phyloP scores from a whole-genome alignment of 2,797 vertebrate genomes.

The Anisognathus igniventris region DNA sequence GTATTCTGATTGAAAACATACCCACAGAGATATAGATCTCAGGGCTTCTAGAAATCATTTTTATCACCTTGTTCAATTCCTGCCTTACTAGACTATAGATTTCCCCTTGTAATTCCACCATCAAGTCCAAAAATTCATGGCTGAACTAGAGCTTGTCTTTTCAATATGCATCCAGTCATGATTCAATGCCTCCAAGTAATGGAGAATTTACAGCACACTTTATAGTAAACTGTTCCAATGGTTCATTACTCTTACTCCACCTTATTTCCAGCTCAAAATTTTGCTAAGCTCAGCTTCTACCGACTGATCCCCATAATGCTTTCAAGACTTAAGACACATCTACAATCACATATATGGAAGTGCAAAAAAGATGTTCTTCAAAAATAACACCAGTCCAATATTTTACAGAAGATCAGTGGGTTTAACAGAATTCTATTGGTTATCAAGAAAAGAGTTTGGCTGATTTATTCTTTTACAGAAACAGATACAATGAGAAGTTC shows the following conservation, averaged over 20 bases:
- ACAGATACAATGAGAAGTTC: neutral
- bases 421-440: neutral
- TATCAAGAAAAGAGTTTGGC: neutral
- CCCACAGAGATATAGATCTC: neutral
- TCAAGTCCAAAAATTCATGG: neutral
- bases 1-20: neutral
- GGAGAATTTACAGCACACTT: constrained; percentile 2
- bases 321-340: neutral
- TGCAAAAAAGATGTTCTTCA: neutral
- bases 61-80: neutral
- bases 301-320: neutral
- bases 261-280: constrained; percentile 15
- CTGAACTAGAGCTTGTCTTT: neutral
- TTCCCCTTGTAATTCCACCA: neutral
- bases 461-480: neutral
- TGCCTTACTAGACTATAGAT: neutral
- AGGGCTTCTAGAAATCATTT: neutral
- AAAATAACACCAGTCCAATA: neutral
- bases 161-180: neutral
- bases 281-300: neutral
- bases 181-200: neutral
- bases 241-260: neutral
- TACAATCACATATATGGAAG: neutral
- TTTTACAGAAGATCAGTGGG: neutral
- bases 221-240: neutral